phyloP scores from a whole-genome alignment of 2,113 vertebrate genomes.

The Micromys minutus region DNA sequence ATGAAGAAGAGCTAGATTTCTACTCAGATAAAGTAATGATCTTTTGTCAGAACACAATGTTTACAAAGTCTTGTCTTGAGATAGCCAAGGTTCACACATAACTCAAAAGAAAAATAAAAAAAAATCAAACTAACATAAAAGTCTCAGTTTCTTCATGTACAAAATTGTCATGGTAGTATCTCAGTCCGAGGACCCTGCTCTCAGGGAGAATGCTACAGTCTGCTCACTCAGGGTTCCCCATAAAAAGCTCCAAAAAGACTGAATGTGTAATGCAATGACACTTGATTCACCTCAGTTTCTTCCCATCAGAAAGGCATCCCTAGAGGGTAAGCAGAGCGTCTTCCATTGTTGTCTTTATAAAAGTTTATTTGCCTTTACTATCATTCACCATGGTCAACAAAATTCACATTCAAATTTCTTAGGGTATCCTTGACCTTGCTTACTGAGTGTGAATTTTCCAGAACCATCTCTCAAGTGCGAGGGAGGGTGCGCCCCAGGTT shows the following conservation, averaged over 20 bases:
- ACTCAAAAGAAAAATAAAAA: background rate
- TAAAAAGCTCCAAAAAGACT: background rate
- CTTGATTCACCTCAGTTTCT: background rate
- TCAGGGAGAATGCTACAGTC: rapidly evolving
- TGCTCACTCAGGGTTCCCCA: rapidly evolving
- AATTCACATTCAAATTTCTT: background rate
- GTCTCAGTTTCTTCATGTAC: background rate
- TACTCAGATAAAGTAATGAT: background rate
- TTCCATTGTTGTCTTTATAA: background rate
- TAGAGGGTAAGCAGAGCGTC: background rate
- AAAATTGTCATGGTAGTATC: background rate
- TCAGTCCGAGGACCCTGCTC: background rate
- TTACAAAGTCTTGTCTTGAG: background rate
- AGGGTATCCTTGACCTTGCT: background rate
- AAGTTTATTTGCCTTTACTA: background rate
- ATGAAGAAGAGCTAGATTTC: background rate
- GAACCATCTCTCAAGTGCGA: background rate
- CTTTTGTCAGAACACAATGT: background rate
- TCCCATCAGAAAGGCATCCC: background rate
- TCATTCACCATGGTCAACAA: background rate
- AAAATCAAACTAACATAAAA: background rate
- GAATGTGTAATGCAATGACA: no score
- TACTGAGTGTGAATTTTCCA: background rate
- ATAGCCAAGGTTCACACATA: background rate
- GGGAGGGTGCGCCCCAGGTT: background rate